Evolutionary conservation across 23 tunicate species (phyloP).

Genomic region (Pegea sp.): DNA sequence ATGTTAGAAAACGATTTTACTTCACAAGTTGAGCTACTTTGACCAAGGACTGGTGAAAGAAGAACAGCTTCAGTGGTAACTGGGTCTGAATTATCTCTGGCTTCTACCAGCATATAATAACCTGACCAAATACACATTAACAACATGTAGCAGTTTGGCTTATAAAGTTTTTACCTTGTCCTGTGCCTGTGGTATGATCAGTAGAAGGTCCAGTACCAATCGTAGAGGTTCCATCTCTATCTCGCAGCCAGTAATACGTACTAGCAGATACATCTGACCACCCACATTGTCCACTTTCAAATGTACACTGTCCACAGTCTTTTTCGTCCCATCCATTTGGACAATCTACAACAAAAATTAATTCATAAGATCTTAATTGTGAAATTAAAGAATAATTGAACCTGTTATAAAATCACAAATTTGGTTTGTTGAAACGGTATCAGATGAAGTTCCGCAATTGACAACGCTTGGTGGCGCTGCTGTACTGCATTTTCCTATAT

Average conservation of each 20-base stretch:
- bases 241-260: slow-evolving; percentile 43
- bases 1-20: slow-evolving; percentile 9
- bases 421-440: slow-evolving; percentile 12
- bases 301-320: slow-evolving; percentile 45
- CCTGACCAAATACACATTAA: slow-evolving; percentile 11
- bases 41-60: slow-evolving; percentile 23
- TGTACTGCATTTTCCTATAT: slow-evolving; percentile 42
- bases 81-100: not conserved
- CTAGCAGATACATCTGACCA: slow-evolving; percentile 39
- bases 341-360: slow-evolving; percentile 18
- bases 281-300: slow-evolving; percentile 48
- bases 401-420: slow-evolving; percentile 63
- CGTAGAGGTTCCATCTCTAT: slow-evolving; percentile 62
- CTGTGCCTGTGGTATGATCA: slow-evolving; percentile 51
- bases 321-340: slow-evolving; percentile 63
- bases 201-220: slow-evolving; percentile 49
- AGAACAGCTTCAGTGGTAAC: slow-evolving; percentile 40
- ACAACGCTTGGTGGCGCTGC: slow-evolving; percentile 30
- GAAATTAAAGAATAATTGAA: not conserved
- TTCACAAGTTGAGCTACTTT: slow-evolving; percentile 55
- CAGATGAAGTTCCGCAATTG: slow-evolving; percentile 24
- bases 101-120: slow-evolving; percentile 88
- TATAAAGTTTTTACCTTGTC: slow-evolving; percentile 13
- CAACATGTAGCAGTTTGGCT: not conserved
- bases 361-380: not conserved